phyloP scores from a whole-genome alignment of 2,888 invertebrate genomes.

The Aphidoletes aphidimyza region DNA sequence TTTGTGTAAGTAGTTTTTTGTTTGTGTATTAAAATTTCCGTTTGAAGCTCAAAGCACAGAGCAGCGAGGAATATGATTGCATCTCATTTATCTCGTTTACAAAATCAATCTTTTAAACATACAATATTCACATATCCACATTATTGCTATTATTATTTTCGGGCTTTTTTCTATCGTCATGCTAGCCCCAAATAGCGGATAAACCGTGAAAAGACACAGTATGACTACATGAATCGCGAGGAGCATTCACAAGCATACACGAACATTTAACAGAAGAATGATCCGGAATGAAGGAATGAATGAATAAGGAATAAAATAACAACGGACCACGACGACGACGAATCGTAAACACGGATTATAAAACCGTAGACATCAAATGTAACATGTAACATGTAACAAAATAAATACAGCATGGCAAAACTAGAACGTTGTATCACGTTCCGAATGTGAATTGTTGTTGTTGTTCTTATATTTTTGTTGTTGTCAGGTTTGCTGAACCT shows the following conservation, averaged over 20 bases:
- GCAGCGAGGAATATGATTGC: conserved; percentile 43
- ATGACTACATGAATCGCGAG: neutral
- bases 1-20: neutral
- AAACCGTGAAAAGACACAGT: conserved; percentile 35
- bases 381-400: conserved; percentile 10
- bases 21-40: conserved; percentile 28
- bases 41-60: conserved; percentile 15
- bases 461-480: too few species aligned
- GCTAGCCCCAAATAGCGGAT: neutral
- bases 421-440: conserved; percentile 49
- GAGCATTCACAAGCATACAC: neutral
- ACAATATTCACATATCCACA: neutral
- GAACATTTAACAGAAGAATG: neutral
- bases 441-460: neutral
- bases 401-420: neutral
- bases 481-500: neutral
- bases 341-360: conserved; percentile 22
- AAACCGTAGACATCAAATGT: conserved; percentile 21
- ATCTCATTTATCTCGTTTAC: conserved; percentile 53
- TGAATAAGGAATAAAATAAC: neutral
- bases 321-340: neutral
- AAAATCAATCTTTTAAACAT: conserved; percentile 52
- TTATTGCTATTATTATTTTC: conserved; percentile 44
- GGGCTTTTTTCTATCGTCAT: conserved; percentile 5
- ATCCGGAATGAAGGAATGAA: neutral